Percentiles rank a stretch among this genome's conserved stretches.
Evolutionary conservation across 2,797 vertebrate species (phyloP).

Genomic region (Pachyuromys duprasi): DNA sequence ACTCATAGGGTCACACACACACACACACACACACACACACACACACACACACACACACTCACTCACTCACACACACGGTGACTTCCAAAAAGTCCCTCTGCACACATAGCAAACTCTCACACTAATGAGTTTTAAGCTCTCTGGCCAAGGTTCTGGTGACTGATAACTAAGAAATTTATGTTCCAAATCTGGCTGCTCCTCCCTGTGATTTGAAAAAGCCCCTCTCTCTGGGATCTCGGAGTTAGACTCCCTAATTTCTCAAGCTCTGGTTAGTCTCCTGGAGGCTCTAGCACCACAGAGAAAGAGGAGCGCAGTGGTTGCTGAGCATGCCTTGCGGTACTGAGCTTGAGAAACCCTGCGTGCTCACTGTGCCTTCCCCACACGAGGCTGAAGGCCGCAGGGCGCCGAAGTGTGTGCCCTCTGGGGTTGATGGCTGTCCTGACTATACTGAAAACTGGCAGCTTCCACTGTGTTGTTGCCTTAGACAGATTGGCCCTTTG

Average conservation of each 20-base stretch:
- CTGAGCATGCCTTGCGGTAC: neutral
- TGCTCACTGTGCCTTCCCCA: neutral
- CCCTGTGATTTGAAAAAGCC: neutral
- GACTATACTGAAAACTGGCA: neutral
- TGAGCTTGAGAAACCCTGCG: neutral
- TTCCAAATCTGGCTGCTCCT: conserved; percentile 13
- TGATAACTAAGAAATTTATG: conserved; percentile 36
- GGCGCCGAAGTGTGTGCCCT: neutral
- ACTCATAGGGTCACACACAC: neutral
- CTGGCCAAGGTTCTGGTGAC: neutral
- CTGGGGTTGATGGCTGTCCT: neutral
- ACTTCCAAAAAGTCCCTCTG: neutral
- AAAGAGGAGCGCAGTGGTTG: neutral
- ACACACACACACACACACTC: neutral
- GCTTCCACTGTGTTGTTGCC: neutral
- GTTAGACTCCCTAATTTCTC: neutral
- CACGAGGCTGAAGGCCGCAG: neutral
- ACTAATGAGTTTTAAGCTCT: conserved; percentile 19
- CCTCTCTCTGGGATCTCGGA: neutral
- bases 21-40: neutral
- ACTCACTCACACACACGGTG: neutral
- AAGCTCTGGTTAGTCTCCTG: neutral
- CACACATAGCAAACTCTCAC: neutral
- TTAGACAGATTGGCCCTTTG: neutral
- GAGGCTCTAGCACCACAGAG: neutral